Percentiles rank a stretch among this genome's conserved stretches.
Conservation (phyloP, 2,888 invertebrate species). For the Itoplectis maculator region DNA sequence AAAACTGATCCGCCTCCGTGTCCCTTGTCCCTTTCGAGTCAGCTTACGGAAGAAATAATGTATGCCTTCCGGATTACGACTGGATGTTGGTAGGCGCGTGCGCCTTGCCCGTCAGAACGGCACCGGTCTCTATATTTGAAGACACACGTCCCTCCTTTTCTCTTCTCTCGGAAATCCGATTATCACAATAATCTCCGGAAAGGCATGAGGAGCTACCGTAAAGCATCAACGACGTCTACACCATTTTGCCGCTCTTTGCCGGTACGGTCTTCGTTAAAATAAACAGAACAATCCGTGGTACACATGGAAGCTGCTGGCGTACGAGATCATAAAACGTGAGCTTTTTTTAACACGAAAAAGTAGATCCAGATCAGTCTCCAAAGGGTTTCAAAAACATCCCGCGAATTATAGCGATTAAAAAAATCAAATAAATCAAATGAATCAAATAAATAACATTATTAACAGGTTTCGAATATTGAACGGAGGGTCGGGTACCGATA, state of each 20-base stretch:
- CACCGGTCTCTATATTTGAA: constrained; percentile 40
- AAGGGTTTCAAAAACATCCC: constrained; percentile 25
- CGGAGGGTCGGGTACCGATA: constrained; percentile 15
- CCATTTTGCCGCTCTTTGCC: constrained; percentile 48
- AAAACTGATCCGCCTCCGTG: constrained; percentile 35
- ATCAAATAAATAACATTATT: constrained; percentile 47
- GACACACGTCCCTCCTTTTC: constrained; percentile 56
- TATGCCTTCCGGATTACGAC: constrained; percentile 62
- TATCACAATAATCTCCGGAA: constrained; percentile 66
- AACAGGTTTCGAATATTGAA: not conserved
- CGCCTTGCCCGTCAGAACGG: constrained; percentile 42
- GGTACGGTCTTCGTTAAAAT: constrained; percentile 37
- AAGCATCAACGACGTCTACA: constrained; percentile 24
- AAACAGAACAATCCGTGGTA: constrained; percentile 34
- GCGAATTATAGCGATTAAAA: constrained; percentile 45
- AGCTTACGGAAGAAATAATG: constrained; percentile 64
- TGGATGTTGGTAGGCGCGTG: constrained; percentile 25
- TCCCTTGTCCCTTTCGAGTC: constrained; percentile 56
- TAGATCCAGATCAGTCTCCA: constrained; percentile 35
- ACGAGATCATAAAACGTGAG: constrained; percentile 38
- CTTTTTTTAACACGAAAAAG: constrained; percentile 32
- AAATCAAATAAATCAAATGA: constrained; percentile 53
- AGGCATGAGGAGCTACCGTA: constrained; percentile 57
- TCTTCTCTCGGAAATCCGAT: constrained; percentile 67
- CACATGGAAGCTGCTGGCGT: constrained; percentile 25